Evolutionary conservation across 2,113 vertebrate species (phyloP).

Genomic region (chimpanzee (Pan troglodytes)): NHGRI_mPanTro3-v2.1_pri NC_072416.2:66932001-66932500

Average conservation of each 20-base stretch:
- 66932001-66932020: background rate
- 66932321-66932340: background rate
- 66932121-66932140: no score
- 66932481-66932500: background rate
- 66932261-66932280: constrained; percentile 26
- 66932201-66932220: background rate
- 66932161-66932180: no score
- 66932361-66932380: background rate
- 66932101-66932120: no score
- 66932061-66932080: no score
- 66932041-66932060: no score
- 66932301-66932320: background rate
- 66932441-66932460: background rate
- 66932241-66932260: constrained; percentile 13
- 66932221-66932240: background rate
- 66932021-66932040: background rate
- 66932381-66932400: background rate
- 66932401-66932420: background rate
- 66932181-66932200: background rate
- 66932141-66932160: no score
- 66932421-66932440: background rate
- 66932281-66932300: background rate
- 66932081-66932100: no score
- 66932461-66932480: background rate
- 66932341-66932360: background rate